Conservation (phyloP, 2,888 invertebrate species). For the Parapristionchus giblindavisi region DNA sequence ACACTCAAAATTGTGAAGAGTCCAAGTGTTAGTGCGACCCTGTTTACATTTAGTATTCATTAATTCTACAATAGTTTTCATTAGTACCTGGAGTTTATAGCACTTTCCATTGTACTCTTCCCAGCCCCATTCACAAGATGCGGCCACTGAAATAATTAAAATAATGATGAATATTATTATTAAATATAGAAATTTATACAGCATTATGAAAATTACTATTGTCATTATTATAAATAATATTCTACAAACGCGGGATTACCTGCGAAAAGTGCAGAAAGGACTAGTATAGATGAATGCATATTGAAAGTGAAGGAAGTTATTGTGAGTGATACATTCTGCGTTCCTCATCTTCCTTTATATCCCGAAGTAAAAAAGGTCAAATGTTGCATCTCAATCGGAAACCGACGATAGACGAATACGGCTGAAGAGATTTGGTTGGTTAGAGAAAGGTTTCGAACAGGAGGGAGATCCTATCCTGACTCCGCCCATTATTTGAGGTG, state of each 20-base stretch:
- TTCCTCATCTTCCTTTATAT: background rate
- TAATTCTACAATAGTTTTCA: background rate
- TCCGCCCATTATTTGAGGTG: too few relatives aligned
- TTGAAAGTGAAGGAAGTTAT: background rate
- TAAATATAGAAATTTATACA: background rate
- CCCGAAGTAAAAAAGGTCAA: too few relatives aligned
- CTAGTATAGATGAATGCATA: too few relatives aligned
- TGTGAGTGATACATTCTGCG: background rate
- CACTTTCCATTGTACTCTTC: constrained; percentile 31
- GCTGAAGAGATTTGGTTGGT: too few relatives aligned
- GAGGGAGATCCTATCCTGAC: too few relatives aligned
- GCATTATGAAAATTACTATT: background rate
- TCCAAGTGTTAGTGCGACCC: constrained; percentile 23
- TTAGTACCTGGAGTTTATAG: constrained; percentile 30
- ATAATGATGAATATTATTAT: background rate
- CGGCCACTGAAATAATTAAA: constrained; percentile 15
- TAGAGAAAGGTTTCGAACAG: too few relatives aligned
- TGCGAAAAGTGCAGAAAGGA: too few relatives aligned
- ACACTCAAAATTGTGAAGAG: constrained; percentile 34
- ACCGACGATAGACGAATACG: too few relatives aligned
- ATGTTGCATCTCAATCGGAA: too few relatives aligned
- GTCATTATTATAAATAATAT: too few relatives aligned
- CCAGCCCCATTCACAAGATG: constrained; percentile 37
- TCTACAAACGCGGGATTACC: too few relatives aligned
- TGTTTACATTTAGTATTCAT: background rate